phyloP scores from a whole-genome alignment of 2,113 vertebrate genomes.

The Hemiprocne comata region DNA sequence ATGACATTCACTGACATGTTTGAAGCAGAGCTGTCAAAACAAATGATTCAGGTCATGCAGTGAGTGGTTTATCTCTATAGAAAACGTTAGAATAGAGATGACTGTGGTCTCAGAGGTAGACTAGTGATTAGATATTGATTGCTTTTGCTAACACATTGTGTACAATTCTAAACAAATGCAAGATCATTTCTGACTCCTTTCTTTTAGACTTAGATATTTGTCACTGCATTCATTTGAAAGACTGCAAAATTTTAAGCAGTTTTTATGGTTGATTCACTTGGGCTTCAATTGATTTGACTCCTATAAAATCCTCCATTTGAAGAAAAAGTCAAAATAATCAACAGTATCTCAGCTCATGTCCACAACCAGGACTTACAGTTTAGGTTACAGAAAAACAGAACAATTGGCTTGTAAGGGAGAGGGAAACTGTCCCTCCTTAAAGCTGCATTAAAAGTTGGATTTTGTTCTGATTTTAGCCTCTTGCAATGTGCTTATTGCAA shows the following conservation, averaged over 20 bases:
- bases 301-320: slow-evolving; percentile 31
- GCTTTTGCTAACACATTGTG: slow-evolving; percentile 66
- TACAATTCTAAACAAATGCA: slow-evolving; percentile 73
- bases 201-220: slow-evolving; percentile 62
- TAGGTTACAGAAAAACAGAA: not conserved
- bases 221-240: slow-evolving; percentile 63
- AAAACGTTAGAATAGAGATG: slow-evolving; percentile 66
- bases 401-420: not conserved
- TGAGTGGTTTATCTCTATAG: slow-evolving; percentile 66
- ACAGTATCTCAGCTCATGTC: not conserved
- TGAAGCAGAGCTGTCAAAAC: slow-evolving; percentile 71
- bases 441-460: not conserved
- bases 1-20: slow-evolving; percentile 39
- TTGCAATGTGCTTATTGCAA: not conserved
- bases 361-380: not conserved
- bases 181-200: slow-evolving; percentile 61
- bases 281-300: slow-evolving; percentile 31
- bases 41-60: slow-evolving; percentile 62
- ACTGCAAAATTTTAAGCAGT: slow-evolving; percentile 60
- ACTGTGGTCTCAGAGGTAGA: slow-evolving; percentile 46
- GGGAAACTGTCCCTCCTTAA: not conserved
- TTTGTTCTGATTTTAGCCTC: not conserved
- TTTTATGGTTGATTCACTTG: slow-evolving; percentile 56
- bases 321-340: slow-evolving; percentile 16
- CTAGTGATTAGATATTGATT: slow-evolving; percentile 81